phyloP scores from a whole-genome alignment of 1,140 invertebrate genomes.

The Heliconius himera region DNA sequence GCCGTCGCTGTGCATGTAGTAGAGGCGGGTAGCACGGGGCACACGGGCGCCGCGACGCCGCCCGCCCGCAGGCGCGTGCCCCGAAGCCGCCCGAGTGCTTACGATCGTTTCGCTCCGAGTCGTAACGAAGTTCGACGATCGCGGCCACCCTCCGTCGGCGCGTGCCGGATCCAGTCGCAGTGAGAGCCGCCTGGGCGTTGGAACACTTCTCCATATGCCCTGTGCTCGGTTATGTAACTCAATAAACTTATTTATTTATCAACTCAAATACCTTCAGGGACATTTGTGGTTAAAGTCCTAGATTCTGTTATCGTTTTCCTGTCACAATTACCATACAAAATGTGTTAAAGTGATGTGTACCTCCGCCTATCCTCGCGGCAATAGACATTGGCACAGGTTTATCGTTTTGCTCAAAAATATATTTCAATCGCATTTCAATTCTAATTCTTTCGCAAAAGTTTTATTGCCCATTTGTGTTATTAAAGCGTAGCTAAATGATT shows the following conservation, averaged over 20 bases:
- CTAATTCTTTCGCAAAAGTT: background rate
- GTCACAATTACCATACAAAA: constrained; percentile 33
- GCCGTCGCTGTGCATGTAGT: constrained; percentile 56
- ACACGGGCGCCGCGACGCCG: constrained; percentile 68
- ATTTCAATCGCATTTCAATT: constrained; percentile 36
- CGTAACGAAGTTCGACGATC: constrained; percentile 76
- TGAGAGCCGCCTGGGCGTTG: constrained; percentile 74
- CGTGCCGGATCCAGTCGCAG: constrained; percentile 76
- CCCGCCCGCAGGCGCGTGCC: constrained; percentile 74
- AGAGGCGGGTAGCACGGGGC: constrained; percentile 56
- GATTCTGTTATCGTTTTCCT: constrained; percentile 17
- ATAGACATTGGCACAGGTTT: constrained; percentile 71
- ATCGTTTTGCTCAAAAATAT: constrained; percentile 60
- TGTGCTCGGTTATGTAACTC: constrained; percentile 78
- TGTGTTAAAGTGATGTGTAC: constrained; percentile 75
- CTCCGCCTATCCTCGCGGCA: constrained; percentile 64
- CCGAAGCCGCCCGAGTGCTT: constrained; percentile 69
- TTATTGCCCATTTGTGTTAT: constrained; percentile 38
- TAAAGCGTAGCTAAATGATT: constrained; percentile 24
- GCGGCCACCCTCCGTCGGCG: constrained; percentile 70
- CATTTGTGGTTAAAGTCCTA: constrained; percentile 34
- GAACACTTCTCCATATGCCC: constrained; percentile 64
- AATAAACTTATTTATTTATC: constrained; percentile 80
- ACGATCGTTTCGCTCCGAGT: constrained; percentile 74
- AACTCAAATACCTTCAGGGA: constrained; percentile 50